These are phyloP conservation scores for Dendrocincla tyrannina DNA, from an alignment of 2,797 vertebrate species.

Conservation along the genomic window DNA sequence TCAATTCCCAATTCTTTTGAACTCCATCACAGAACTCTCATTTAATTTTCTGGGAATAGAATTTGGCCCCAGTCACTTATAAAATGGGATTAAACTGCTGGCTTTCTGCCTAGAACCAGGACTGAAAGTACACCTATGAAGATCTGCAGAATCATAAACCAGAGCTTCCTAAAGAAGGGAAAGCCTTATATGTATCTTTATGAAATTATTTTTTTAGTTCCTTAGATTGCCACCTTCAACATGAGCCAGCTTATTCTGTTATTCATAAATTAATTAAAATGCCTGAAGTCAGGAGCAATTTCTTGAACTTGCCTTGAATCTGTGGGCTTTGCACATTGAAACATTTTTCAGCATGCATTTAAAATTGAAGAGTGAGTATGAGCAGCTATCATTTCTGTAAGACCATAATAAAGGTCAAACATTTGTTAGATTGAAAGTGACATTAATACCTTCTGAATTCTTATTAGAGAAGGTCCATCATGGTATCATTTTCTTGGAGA, in stretches of 20 bases:
- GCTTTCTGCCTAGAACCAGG: constrained; percentile 42
- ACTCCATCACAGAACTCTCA: constrained; percentile 24
- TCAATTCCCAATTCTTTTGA: constrained; percentile 52
- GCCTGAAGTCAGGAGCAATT: constrained; percentile 43
- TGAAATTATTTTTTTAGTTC: not conserved
- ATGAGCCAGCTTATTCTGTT: not conserved
- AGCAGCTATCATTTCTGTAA: constrained; percentile 50
- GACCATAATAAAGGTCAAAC: constrained; percentile 65
- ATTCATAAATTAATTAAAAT: constrained; percentile 56
- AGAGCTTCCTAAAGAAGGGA: not conserved
- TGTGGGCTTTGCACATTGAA: constrained; percentile 12
- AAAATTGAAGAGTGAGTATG: not conserved
- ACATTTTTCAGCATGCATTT: constrained; percentile 15
- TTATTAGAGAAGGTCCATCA: constrained; percentile 48
- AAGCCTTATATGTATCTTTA: not conserved
- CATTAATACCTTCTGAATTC: constrained; percentile 51
- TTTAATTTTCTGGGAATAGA: constrained; percentile 54
- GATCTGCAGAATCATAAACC: not conserved
- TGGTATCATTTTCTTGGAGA: constrained; percentile 50
- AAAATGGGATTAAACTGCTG: constrained; percentile 52
- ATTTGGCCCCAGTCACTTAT: not conserved
- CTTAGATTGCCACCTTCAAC: not conserved
- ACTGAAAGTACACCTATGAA: not conserved
- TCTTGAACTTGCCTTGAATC: constrained; percentile 35
- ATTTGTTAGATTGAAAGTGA: constrained; percentile 52